A percentile compares a stretch with the other conserved stretches of the same genome.
Evolutionary conservation across 2,888 invertebrate species (phyloP).

Genomic region (Horisme vitalbata): DNA sequence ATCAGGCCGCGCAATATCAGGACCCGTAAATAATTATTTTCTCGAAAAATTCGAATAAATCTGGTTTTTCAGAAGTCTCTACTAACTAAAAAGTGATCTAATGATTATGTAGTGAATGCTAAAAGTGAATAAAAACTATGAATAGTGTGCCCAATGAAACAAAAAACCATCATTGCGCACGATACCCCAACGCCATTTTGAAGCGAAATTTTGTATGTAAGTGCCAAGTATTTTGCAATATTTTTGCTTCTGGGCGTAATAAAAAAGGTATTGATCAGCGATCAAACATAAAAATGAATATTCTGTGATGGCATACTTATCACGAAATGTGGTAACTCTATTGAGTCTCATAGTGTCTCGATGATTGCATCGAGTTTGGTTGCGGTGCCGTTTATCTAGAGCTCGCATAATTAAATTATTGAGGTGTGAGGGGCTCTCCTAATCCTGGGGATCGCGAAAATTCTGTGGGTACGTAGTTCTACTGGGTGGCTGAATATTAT

Average conservation of each 20-base stretch:
- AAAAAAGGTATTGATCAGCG: constrained; percentile 48
- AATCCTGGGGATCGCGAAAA: constrained; percentile 8
- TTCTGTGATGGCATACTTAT: constrained; percentile 43
- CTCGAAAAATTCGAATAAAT: constrained; percentile 54
- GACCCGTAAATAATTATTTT: no score
- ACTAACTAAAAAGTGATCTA: constrained; percentile 58
- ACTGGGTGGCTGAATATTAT: not conserved
- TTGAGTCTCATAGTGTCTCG: constrained; percentile 32
- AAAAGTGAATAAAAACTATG: constrained; percentile 64
- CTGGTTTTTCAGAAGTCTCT: constrained; percentile 45
- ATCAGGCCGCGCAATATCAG: no score
- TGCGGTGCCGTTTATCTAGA: constrained; percentile 62
- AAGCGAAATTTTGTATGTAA: constrained; percentile 84
- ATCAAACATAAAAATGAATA: constrained; percentile 50
- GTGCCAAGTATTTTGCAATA: constrained; percentile 83
- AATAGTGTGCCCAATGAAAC: constrained; percentile 73
- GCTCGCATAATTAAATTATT: constrained; percentile 72
- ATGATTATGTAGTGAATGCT: constrained; percentile 58
- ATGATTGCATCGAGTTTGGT: constrained; percentile 70
- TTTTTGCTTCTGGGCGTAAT: constrained; percentile 60
- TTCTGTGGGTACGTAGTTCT: constrained; percentile 6
- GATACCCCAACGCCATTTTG: constrained; percentile 84
- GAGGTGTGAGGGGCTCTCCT: constrained; percentile 25
- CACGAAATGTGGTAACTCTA: constrained; percentile 38
- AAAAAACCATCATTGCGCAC: constrained; percentile 83